phyloP scores from a whole-genome alignment of 2,113 vertebrate genomes.

The Struthidea cinerea region DNA sequence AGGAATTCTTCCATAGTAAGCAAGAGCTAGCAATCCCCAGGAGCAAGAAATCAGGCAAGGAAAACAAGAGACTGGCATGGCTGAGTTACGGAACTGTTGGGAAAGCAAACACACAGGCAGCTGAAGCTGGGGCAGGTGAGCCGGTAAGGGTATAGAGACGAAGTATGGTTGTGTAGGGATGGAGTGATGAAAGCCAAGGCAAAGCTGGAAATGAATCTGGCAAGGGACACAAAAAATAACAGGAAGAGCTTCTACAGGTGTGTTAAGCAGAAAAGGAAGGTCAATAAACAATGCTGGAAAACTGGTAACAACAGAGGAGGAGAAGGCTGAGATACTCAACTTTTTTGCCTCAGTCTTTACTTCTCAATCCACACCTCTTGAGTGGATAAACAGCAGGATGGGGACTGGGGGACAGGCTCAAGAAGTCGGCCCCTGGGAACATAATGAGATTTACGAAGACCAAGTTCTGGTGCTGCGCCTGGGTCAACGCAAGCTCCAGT shows the following conservation, averaged over 20 bases:
- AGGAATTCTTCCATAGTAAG: background rate
- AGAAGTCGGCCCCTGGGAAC: background rate
- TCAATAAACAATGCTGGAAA: background rate
- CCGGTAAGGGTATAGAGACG: background rate
- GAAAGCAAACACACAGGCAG: background rate
- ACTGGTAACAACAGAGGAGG: background rate
- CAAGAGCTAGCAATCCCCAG: background rate
- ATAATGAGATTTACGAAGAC: background rate
- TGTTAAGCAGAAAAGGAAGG: background rate
- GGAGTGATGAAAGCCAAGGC: background rate
- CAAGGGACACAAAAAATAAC: background rate
- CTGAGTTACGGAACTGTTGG: background rate
- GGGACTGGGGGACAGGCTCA: background rate
- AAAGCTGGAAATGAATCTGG: background rate
- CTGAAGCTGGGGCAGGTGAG: background rate
- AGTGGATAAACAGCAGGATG: background rate
- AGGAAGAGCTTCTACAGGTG: background rate
- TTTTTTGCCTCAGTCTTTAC: background rate
- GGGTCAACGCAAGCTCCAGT: accelerated
- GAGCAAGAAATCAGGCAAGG: background rate
- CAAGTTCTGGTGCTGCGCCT: background rate
- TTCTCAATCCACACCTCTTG: background rate
- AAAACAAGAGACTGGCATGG: background rate
- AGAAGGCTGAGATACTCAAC: background rate
- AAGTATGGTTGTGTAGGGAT: background rate